These are phyloP conservation scores for Heliconius erato DNA, from an alignment of 2,888 invertebrate genomes.

Conservation along the genomic window DNA sequence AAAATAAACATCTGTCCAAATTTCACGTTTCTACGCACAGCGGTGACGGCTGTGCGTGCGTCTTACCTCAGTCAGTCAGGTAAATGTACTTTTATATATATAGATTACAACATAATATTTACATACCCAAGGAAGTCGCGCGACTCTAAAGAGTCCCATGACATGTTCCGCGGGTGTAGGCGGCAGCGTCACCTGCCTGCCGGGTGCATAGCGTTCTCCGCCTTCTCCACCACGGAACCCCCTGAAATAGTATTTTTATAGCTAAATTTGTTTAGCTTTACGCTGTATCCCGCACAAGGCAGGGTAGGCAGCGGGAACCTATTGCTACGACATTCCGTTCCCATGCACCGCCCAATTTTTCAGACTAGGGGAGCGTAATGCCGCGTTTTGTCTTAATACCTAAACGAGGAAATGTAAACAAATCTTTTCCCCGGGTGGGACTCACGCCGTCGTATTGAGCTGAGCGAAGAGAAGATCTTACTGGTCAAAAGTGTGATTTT, in stretches of 20 bases:
- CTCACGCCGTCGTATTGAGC: no score
- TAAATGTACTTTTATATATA: no score
- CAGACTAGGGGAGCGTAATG: no score
- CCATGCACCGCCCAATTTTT: background rate
- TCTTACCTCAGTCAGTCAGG: no score
- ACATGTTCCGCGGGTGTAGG: slow-evolving; percentile 88
- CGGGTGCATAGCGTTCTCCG: slow-evolving; percentile 75
- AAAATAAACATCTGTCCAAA: no score
- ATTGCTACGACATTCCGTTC: background rate
- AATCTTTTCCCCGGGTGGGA: no score
- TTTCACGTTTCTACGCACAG: no score
- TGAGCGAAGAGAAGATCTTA: no score
- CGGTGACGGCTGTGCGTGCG: no score
- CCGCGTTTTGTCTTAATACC: no score
- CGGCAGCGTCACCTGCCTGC: slow-evolving; percentile 82
- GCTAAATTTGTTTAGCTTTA: background rate
- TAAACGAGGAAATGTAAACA: no score
- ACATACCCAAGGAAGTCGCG: slow-evolving; percentile 92
- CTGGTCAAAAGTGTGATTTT: no score
- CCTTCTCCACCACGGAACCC: slow-evolving; percentile 65
- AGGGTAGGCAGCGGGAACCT: background rate
- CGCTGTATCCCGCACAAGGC: background rate
- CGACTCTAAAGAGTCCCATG: slow-evolving; percentile 94
- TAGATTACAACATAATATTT: background rate
- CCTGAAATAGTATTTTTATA: background rate